Evolutionary conservation across 2,797 vertebrate species (phyloP).

Genomic region (Stomatorhinus walkeri): DNA sequence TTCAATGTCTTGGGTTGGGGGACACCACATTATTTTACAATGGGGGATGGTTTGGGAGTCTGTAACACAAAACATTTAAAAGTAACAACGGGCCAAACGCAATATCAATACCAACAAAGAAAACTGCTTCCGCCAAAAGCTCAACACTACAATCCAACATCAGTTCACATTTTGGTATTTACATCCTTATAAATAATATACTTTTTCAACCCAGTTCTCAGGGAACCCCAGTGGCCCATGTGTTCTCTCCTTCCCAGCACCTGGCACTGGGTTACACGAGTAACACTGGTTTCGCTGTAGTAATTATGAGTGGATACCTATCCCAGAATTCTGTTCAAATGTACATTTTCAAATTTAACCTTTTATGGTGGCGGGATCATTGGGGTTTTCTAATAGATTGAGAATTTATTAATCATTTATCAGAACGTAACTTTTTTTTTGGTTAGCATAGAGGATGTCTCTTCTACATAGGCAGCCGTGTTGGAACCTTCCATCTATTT

Average conservation of each 20-base stretch:
- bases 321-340: neutral
- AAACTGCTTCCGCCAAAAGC: slow-evolving; percentile 37
- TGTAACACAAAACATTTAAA: neutral
- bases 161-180: neutral
- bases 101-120: slow-evolving; percentile 11
- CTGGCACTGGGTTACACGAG: neutral
- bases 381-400: neutral
- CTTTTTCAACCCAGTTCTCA: neutral
- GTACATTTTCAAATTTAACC: neutral
- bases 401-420: neutral
- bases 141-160: neutral
- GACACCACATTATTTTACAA: slow-evolving; percentile 35
- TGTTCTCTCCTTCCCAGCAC: neutral
- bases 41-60: slow-evolving; percentile 24
- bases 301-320: neutral
- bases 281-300: neutral
- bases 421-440: neutral
- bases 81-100: slow-evolving; percentile 38
- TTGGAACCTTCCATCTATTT: neutral
- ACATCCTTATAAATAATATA: slow-evolving; percentile 2
- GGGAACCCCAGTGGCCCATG: neutral
- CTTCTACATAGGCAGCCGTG: neutral
- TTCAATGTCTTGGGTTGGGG: slow-evolving; percentile 13
- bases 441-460: neutral
- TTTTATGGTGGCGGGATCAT: neutral